phyloP scores from a whole-genome alignment of 2,113 vertebrate genomes.

The western clawed frog (Xenopus tropicalis) region DNA sequence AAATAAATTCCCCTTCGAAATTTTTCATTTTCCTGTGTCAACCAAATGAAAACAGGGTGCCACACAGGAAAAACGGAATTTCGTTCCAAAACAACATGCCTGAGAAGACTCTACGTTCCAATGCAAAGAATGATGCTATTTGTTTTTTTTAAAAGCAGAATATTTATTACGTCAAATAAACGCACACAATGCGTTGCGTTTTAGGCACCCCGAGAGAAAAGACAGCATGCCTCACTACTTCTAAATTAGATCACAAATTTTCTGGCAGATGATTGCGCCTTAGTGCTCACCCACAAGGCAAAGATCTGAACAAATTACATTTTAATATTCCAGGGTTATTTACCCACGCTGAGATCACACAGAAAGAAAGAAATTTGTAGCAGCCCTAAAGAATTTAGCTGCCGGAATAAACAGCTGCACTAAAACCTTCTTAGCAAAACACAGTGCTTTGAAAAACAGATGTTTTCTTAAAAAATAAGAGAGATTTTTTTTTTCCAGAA shows the following conservation, averaged over 20 bases:
- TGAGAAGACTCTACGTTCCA: neutral
- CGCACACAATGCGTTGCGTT: slow-evolving; percentile 50
- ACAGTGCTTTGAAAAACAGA: slow-evolving; percentile 7
- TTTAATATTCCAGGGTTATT: slow-evolving; percentile 60
- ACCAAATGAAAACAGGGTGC: slow-evolving; percentile 1
- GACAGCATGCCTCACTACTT: slow-evolving; percentile 64
- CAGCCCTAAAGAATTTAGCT: slow-evolving; percentile 30
- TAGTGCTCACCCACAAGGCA: slow-evolving; percentile 62
- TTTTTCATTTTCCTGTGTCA: neutral
- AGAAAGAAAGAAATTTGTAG: slow-evolving; percentile 26
- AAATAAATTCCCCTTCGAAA: neutral
- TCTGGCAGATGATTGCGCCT: slow-evolving; percentile 70
- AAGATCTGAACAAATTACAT: slow-evolving; percentile 66
- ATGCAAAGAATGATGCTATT: slow-evolving; percentile 32
- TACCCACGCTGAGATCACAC: slow-evolving; percentile 49
- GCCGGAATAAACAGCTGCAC: neutral
- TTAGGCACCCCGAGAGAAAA: slow-evolving; percentile 58
- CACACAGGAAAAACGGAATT: neutral
- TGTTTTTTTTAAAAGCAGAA: slow-evolving; percentile 39
- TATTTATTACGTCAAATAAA: slow-evolving; percentile 39
- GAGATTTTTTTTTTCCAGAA: no score
- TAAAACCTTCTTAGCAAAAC: slow-evolving; percentile 28
- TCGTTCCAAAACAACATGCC: neutral
- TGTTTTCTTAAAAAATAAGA: neutral
- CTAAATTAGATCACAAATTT: slow-evolving; percentile 79